Evolutionary conservation across 2,113 vertebrate genomes (phyloP).

Genomic region (Malurus cyaneus): DNA sequence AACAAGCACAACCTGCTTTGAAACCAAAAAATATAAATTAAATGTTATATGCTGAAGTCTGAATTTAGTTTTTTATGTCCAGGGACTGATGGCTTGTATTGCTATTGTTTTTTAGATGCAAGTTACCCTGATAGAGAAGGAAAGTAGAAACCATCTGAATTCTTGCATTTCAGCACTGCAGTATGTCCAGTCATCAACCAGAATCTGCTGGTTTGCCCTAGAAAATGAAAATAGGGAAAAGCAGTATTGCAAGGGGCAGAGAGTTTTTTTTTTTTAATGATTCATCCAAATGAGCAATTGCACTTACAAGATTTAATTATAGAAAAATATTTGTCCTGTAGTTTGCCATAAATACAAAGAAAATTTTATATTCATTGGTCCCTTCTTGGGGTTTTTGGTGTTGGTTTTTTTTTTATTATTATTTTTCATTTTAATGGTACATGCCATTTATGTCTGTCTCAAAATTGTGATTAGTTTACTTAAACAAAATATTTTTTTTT

Average conservation of each 20-base stretch:
- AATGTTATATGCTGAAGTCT: not conserved
- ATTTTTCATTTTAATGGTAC: not conserved
- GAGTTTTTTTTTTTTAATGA: rapidly evolving
- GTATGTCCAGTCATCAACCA: not conserved
- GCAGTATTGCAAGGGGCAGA: rapidly evolving
- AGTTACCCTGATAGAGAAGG: not conserved
- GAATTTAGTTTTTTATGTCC: not conserved
- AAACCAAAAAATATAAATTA: not conserved
- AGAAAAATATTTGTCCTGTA: not conserved
- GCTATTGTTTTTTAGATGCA: not conserved
- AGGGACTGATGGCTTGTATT: not conserved
- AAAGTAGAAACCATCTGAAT: not conserved
- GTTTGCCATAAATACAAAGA: not conserved
- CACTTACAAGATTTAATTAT: not conserved
- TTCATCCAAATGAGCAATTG: not conserved
- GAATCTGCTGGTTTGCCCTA: not conserved
- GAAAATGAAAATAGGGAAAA: not conserved
- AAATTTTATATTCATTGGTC: not conserved
- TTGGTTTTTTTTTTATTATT: no score
- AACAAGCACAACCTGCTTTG: not conserved
- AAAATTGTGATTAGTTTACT: not conserved
- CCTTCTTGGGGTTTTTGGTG: not conserved
- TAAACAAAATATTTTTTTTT: not conserved
- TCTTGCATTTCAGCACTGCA: not conserved
- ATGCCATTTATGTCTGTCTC: not conserved